A percentile compares a stretch with the other conserved stretches of the same genome.
phyloP scores from a whole-genome alignment of 2,888 invertebrate species.

The Perizoma affinitatum region DNA sequence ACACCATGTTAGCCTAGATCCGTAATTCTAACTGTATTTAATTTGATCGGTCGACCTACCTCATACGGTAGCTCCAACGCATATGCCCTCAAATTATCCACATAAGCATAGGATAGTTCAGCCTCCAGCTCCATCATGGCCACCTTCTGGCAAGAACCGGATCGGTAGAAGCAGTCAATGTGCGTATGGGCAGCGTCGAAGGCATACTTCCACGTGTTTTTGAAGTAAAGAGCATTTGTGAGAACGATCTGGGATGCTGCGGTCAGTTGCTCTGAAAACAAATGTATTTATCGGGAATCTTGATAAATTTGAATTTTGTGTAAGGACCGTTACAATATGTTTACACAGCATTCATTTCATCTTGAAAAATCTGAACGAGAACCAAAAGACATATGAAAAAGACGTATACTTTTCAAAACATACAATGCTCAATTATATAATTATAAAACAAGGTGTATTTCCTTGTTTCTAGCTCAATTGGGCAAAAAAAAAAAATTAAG shows the following conservation, averaged over 20 bases:
- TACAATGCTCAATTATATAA: too few species aligned
- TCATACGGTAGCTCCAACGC: conserved; percentile 87
- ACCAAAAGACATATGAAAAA: too few species aligned
- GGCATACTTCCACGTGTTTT: conserved; percentile 84
- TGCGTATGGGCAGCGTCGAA: conserved; percentile 81
- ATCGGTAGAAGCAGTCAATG: conserved; percentile 80
- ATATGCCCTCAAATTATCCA: conserved; percentile 83
- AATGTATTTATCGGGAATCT: not conserved
- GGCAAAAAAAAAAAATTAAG: too few species aligned
- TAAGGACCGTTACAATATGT: too few species aligned
- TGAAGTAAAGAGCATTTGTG: conserved; percentile 87
- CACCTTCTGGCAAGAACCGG: conserved; percentile 71
- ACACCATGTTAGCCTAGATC: too few species aligned
- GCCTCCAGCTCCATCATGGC: conserved; percentile 85
- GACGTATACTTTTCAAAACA: too few species aligned
- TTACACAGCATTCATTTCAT: too few species aligned
- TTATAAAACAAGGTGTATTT: too few species aligned
- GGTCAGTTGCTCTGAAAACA: conserved; percentile 72
- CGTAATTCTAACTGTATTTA: too few species aligned
- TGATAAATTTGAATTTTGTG: too few species aligned
- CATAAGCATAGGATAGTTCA: conserved; percentile 82
- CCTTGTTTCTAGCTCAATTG: too few species aligned
- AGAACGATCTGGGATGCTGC: conserved; percentile 80
- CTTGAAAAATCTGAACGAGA: too few species aligned
- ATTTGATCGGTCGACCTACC: conserved; percentile 60